These are phyloP conservation scores for Coelopa frigida DNA, from an alignment of 1,140 invertebrate genomes.

Conservation along the genomic window DNA sequence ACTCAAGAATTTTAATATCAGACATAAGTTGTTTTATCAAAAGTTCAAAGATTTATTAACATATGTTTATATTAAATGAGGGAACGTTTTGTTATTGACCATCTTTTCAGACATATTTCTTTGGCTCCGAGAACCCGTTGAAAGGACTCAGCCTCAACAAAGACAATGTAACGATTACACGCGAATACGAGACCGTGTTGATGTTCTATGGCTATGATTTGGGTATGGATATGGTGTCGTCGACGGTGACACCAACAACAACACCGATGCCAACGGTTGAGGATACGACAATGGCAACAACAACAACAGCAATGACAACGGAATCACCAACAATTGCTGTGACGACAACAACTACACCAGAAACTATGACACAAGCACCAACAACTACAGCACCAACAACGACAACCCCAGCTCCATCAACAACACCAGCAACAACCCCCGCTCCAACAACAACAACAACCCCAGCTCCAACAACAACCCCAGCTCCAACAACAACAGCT, in stretches of 20 bases:
- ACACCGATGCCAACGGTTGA: constrained; percentile 14
- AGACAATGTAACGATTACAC: constrained; percentile 62
- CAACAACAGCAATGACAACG: constrained; percentile 25
- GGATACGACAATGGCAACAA: constrained; percentile 13
- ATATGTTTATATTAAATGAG: no score
- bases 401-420: constrained; percentile 12
- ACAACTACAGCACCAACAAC: constrained; percentile 6
- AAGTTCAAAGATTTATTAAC: no score
- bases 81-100: no score
- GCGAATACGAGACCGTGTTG: constrained; percentile 61
- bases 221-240: constrained; percentile 38
- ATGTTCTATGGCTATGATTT: constrained; percentile 72
- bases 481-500: neutral
- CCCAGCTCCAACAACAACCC: neutral
- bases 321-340: constrained; percentile 17
- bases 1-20: no score
- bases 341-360: constrained; percentile 23
- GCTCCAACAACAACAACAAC: constrained; percentile 14
- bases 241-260: constrained; percentile 16
- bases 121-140: constrained; percentile 68
- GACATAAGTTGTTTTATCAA: no score
- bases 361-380: constrained; percentile 8
- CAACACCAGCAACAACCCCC: constrained; percentile 19
- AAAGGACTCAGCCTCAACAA: constrained; percentile 69
- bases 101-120: constrained; percentile 71